These are phyloP conservation scores for Lichenostomus cassidix DNA, from an alignment of 2,113 vertebrate species.

Conservation along the genomic window DNA sequence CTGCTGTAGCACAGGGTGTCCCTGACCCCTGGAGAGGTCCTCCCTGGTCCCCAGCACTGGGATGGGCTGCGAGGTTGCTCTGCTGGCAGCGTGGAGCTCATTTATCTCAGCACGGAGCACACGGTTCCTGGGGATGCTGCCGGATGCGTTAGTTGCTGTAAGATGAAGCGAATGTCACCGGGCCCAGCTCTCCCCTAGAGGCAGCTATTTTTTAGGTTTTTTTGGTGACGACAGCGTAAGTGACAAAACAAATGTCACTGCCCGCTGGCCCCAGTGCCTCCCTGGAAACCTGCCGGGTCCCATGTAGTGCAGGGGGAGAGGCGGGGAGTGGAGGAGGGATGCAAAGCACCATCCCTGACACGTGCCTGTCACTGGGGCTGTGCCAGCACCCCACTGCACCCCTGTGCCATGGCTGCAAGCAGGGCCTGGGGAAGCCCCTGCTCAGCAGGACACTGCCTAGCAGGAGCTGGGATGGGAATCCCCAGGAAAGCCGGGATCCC, in stretches of 20 bases:
- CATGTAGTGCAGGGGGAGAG: accelerated
- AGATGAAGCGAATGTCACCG: slow-evolving; percentile 20
- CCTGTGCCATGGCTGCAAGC: neutral
- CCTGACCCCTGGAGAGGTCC: neutral
- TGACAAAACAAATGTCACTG: slow-evolving; percentile 51
- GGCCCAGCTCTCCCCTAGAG: slow-evolving; percentile 14
- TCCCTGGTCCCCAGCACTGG: neutral
- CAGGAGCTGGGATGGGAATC: neutral
- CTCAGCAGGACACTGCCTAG: neutral
- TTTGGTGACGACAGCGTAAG: neutral
- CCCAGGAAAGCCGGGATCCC: neutral
- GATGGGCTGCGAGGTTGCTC: neutral
- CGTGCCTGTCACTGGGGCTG: neutral
- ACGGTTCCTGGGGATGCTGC: neutral
- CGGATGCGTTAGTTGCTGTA: neutral
- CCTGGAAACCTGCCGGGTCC: neutral
- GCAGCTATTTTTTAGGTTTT: neutral
- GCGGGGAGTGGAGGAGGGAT: neutral
- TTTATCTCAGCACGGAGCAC: accelerated
- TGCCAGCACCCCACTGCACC: neutral
- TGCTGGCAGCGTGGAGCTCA: neutral
- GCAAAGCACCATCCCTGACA: neutral
- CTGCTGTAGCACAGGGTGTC: accelerated
- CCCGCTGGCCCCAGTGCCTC: neutral
- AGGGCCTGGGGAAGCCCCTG: neutral